Percentiles rank a stretch among this genome's conserved stretches.
phyloP scores from a whole-genome alignment of 1,140 invertebrate genomes.

The Caenorhabditis briggsae region DNA sequence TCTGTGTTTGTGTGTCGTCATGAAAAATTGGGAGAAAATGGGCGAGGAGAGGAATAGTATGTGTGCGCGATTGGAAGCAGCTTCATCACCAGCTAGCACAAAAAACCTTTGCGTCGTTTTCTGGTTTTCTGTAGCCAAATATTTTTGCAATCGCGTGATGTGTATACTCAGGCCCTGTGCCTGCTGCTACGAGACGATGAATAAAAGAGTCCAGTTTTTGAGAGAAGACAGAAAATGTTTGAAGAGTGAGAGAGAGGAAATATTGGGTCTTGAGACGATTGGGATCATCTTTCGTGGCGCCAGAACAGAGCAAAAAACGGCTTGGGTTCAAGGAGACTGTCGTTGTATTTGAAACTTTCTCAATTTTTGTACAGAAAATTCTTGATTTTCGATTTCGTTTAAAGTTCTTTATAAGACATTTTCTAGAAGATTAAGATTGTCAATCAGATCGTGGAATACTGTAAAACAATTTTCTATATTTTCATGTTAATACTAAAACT shows the following conservation, averaged over 20 bases:
- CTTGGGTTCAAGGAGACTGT: background rate
- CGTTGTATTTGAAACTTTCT: no score
- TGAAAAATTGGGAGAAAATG: constrained; percentile 6
- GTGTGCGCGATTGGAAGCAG: constrained; percentile 40
- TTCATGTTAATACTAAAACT: no score
- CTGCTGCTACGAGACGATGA: constrained; percentile 22
- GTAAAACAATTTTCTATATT: no score
- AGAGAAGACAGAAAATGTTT: constrained; percentile 54
- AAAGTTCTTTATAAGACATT: no score
- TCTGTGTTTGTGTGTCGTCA: constrained; percentile 10
- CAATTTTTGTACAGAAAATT: no score
- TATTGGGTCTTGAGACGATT: constrained; percentile 35
- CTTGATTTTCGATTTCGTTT: no score
- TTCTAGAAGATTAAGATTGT: no score
- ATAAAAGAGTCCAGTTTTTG: constrained; percentile 55
- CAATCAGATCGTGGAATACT: no score
- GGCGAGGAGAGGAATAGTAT: background rate
- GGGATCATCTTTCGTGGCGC: constrained; percentile 26
- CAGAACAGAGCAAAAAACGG: background rate
- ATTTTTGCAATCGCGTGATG: constrained; percentile 55
- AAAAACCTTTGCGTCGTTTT: constrained; percentile 47
- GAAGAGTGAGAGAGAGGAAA: constrained; percentile 15
- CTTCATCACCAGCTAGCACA: constrained; percentile 42
- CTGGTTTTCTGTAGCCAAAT: constrained; percentile 56
- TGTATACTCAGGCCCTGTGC: constrained; percentile 52